Evolutionary conservation across 1,140 invertebrate species (phyloP).

Genomic region (Drosophila orena): DNA sequence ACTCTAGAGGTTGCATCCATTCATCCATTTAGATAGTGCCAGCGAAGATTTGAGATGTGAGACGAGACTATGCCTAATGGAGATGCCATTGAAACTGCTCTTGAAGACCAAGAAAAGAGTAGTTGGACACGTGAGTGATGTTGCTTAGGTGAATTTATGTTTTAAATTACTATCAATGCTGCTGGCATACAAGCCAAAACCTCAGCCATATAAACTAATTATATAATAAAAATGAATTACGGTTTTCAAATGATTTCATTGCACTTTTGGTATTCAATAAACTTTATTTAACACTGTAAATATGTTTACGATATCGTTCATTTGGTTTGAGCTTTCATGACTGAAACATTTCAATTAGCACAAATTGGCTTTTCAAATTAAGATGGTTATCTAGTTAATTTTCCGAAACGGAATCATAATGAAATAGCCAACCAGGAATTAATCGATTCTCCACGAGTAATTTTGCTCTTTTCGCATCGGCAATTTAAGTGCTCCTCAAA

Average conservation of each 20-base stretch:
- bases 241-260: constrained; percentile 1
- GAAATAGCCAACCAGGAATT: constrained; percentile 9
- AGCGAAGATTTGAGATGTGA: constrained; percentile 12
- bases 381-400: constrained; percentile 10
- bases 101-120: too few species aligned
- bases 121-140: too few species aligned
- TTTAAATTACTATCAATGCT: not conserved
- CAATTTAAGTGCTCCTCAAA: not conserved
- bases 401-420: constrained; percentile 1
- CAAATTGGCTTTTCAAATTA: constrained; percentile 13
- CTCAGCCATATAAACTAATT: not conserved
- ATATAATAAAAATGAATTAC: not conserved
- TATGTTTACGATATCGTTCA: constrained; percentile 3
- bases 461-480: constrained; percentile 3
- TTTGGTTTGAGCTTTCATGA: not conserved
- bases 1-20: constrained; percentile 25
- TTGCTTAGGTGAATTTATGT: not conserved
- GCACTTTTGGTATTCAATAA: constrained; percentile 1
- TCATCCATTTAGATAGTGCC: constrained; percentile 23
- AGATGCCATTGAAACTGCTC: not conserved
- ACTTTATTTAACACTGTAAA: constrained; percentile 1
- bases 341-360: constrained; percentile 23
- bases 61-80: not conserved
- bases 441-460: not conserved
- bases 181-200: not conserved